Evolutionary conservation across 23 tunicate species (phyloP).

Genomic region (Pegea sp.): DNA sequence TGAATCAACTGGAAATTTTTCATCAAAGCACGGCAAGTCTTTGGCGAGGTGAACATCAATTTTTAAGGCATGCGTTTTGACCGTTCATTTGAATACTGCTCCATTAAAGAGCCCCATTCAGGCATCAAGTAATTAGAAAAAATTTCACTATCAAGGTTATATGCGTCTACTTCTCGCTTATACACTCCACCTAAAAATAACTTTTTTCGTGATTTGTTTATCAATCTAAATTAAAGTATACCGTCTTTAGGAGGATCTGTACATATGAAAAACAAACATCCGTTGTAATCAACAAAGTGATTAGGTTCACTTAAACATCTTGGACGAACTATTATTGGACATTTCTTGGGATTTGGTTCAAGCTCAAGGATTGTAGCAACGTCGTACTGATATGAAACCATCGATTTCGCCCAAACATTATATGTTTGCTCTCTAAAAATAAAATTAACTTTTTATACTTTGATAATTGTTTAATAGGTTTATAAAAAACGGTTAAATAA

Average conservation of each 20-base stretch:
- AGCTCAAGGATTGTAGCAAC: conserved; percentile 4
- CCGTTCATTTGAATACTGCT: conserved; percentile 16
- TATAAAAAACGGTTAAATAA: too few species aligned
- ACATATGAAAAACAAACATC: conserved; percentile 37
- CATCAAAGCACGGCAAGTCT: too few species aligned
- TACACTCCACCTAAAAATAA: conserved; percentile 12
- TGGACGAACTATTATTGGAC: conserved; percentile 18
- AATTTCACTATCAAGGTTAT: conserved; percentile 12
- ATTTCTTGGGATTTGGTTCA: conserved; percentile 11
- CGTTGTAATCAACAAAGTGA: conserved; percentile 23
- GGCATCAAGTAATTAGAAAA: conserved; percentile 35
- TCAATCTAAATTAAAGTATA: conserved; percentile 3
- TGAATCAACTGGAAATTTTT: too few species aligned
- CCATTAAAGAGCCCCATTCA: conserved; percentile 16
- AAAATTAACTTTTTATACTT: too few species aligned
- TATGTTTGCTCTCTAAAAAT: too few species aligned
- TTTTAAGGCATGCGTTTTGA: too few species aligned
- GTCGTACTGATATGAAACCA: too few species aligned
- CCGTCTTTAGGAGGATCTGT: conserved; percentile 8
- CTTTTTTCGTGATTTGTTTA: neutral
- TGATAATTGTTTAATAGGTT: too few species aligned
- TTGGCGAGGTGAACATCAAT: too few species aligned
- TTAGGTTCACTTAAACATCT: conserved; percentile 8
- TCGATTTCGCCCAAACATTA: too few species aligned
- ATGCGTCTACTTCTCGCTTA: conserved; percentile 10